Evolutionary conservation across 2,797 vertebrate species (phyloP).

Genomic region (Spondyliosoma cantharus): DNA sequence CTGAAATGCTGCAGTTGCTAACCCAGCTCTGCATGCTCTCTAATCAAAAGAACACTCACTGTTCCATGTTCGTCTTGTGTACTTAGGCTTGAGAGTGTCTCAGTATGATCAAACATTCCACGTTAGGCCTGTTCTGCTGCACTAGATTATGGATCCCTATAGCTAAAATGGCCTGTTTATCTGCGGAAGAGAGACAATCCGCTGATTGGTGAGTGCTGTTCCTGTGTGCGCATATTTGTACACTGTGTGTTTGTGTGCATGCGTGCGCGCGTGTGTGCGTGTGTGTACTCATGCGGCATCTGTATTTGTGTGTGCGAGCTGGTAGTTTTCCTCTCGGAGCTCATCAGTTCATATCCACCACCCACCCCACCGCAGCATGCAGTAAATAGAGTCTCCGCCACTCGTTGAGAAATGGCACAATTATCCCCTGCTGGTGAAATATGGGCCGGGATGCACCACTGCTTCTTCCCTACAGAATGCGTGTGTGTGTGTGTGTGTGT

Average conservation of each 20-base stretch:
- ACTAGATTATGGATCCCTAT: constrained; percentile 73
- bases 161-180: constrained; percentile 78
- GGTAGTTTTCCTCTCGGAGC: constrained; percentile 81
- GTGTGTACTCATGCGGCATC: constrained; percentile 43
- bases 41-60: constrained; percentile 67
- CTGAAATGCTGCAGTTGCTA: constrained; percentile 13
- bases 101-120: constrained; percentile 68
- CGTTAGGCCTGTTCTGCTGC: constrained; percentile 61
- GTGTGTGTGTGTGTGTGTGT: constrained; percentile 48
- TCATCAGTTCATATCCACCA: constrained; percentile 83
- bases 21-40: constrained; percentile 48
- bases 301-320: constrained; percentile 69
- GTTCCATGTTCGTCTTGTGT: constrained; percentile 51
- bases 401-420: constrained; percentile 85
- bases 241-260: constrained; percentile 20
- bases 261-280: constrained; percentile 31
- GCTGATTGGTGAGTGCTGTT: constrained; percentile 75
- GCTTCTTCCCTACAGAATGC: constrained; percentile 74
- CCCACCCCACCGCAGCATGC: constrained; percentile 81
- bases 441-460: constrained; percentile 82
- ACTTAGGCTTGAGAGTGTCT: constrained; percentile 60
- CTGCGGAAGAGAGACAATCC: constrained; percentile 68
- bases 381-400: constrained; percentile 84
- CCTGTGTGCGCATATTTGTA: constrained; percentile 37
- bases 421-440: constrained; percentile 85